Base-by-base conservation (phyloP, 2,888 invertebrate genomes). In the Anoncus sp. region DNA sequence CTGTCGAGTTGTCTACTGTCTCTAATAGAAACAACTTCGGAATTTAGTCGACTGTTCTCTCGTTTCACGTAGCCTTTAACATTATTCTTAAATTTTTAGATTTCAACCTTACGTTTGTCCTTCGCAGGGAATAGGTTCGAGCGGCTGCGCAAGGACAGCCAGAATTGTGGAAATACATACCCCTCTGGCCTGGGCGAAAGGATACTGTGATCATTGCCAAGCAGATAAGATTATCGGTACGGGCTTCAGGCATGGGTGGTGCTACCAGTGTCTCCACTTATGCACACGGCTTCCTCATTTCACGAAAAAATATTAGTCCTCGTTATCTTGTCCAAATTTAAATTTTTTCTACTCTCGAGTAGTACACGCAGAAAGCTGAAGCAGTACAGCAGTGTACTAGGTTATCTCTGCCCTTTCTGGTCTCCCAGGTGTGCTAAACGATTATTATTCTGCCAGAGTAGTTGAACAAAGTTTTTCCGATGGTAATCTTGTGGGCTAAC, bases 151-250 rank as follows among this genome's bases (percentile, higher is more conserved):
- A 31, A 43, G 67, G 6, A 67, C 24, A 43, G 14, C 55, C 45
- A 24, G 35, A 55, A 55, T 45, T 53, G 31, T 45, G 27, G 31
- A 4, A 27, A 67, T 51, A n/a, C n/a, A 22, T n/a, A 57, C 31
- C 24, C 14, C 55, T 18, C 40, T 55, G 31, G 10, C 43, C 31
- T 24, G 24, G 27, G 35, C 10, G 20, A 72, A 65, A 65, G 24
- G 57, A 59, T 40, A 43, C 38, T 65, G 65, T 35, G 35, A 47
- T 57, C 55, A 38, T 57, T 57, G 57, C 38, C 65, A 62, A 45
- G 31, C 43, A 51, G 74, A 67, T 75, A 75, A 62, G 62, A 62
- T 62, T 75, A 60, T 62, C 62, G 18, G 38, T n/a, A 16, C 47
- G 45, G 47, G 57, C 57, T 59, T 18, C 43, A 20, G 47, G 18